Evolutionary conservation across 30 jellyfish, hydroid and myxozoan genomes (phyloP).

Genomic region (Aurelia sp.): DNA sequence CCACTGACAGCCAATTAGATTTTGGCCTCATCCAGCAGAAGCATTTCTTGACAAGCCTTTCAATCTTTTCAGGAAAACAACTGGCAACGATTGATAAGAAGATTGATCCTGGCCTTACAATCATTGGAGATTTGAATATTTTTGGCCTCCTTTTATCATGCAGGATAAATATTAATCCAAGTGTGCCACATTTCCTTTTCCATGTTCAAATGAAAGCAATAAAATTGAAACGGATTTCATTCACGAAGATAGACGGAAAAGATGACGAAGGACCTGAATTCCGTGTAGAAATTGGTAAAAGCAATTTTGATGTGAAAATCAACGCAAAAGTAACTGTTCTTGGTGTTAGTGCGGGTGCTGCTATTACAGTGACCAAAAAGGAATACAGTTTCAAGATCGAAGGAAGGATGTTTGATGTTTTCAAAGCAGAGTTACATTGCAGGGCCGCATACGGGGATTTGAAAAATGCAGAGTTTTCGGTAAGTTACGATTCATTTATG

Average conservation of each 20-base stretch:
- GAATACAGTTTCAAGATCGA: neutral
- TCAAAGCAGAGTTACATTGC: conserved; percentile 34
- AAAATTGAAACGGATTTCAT: neutral
- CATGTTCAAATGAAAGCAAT: conserved; percentile 1
- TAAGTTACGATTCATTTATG: neutral
- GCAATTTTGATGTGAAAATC: conserved; percentile 2
- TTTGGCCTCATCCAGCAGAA: no score
- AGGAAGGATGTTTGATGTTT: conserved; percentile 8
- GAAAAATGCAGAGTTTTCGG: conserved; percentile 29
- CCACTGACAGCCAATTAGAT: no score
- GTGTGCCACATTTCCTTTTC: neutral
- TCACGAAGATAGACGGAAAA: conserved; percentile 17
- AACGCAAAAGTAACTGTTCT: conserved; percentile 21
- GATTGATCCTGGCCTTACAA: conserved; percentile 23
- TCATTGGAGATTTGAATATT: conserved; percentile 12
- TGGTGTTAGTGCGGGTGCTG: conserved; percentile 7
- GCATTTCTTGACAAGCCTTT: no score
- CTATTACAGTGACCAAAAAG: conserved; percentile 4
- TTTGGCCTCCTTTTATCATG: neutral
- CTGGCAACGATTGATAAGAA: conserved; percentile 1
- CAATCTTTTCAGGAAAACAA: conserved; percentile 1
- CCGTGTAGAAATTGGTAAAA: neutral
- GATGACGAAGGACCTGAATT: conserved; percentile 30
- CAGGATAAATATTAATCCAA: conserved; percentile 11
- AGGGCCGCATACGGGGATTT: conserved; percentile 23